Conservation (phyloP, 2,797 vertebrate genomes). For the Onychomys torridus region DNA sequence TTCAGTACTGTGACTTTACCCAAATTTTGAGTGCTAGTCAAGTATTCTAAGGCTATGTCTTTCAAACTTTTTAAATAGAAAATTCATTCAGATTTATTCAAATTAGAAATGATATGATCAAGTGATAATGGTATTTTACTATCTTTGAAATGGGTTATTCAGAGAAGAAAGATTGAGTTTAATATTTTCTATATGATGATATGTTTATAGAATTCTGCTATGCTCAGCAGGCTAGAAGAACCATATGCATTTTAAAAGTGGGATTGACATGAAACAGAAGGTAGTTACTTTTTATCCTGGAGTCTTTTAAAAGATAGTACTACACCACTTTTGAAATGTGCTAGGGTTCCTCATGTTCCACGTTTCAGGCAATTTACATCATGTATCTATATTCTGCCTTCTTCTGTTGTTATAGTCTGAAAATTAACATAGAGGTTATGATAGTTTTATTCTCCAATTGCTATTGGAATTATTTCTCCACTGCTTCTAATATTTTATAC, state of each 20-base stretch:
- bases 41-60: neutral
- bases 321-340: too few species aligned
- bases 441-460: neutral
- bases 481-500: neutral
- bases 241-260: neutral
- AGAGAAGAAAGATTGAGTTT: neutral
- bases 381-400: neutral
- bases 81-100: neutral
- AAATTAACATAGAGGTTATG: neutral
- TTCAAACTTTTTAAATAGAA: neutral
- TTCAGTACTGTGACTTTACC: neutral
- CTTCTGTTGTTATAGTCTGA: neutral
- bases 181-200: neutral
- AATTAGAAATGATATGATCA: neutral
- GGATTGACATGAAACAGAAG: neutral
- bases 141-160: neutral
- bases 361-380: too few species aligned
- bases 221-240: neutral
- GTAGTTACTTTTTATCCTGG: neutral
- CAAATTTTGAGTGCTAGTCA: neutral
- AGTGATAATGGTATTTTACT: neutral
- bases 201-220: neutral
- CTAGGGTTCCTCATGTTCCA: neutral
- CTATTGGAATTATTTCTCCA: neutral
- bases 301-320: neutral